Evolutionary conservation across 2,888 invertebrate genomes (phyloP).

Genomic region (Kryphioiulus occultus): DNA sequence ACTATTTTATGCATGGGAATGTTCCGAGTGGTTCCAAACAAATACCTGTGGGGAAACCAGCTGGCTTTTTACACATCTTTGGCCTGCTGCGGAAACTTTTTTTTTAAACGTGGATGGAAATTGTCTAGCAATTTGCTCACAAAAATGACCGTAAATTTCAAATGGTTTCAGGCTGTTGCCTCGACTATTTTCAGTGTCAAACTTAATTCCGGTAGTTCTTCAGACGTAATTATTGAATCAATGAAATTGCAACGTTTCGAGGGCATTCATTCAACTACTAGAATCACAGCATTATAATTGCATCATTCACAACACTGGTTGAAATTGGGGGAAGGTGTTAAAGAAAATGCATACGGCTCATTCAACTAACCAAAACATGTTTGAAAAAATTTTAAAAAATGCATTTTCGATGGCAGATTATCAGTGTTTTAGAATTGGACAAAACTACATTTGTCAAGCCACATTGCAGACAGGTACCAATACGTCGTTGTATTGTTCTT

Average conservation of each 20-base stretch:
- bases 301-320: background rate
- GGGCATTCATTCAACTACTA: background rate
- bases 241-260: constrained; percentile 4
- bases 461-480: no score
- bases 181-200: background rate
- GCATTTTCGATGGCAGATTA: background rate
- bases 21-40: constrained; percentile 29
- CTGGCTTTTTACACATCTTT: constrained; percentile 29
- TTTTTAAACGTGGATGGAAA: background rate
- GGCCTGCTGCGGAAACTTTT: background rate
- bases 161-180: constrained; percentile 10
- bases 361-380: background rate
- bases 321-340: background rate
- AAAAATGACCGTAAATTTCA: constrained; percentile 13
- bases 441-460: no score
- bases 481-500: no score
- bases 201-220: background rate
- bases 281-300: background rate
- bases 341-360: background rate
- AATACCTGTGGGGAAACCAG: constrained; percentile 29
- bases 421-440: background rate
- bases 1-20: constrained; percentile 44
- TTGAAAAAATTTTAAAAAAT: background rate
- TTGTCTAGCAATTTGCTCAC: background rate
- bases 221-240: background rate